Base-by-base conservation (phyloP, 2,113 vertebrate genomes). In the Salvator merianae region DNA sequence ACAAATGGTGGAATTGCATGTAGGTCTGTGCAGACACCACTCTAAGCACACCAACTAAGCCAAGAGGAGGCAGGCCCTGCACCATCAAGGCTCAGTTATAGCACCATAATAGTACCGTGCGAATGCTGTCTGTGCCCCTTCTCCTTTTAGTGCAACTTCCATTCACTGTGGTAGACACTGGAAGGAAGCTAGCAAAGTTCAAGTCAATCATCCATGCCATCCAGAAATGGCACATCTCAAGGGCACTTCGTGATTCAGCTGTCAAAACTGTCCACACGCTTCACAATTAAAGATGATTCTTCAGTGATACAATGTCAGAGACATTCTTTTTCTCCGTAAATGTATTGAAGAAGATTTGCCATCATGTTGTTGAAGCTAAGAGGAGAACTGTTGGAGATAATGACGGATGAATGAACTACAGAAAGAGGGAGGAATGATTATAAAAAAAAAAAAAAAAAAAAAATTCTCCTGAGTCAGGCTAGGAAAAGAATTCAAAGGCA, bases 161-260 rank as follows among this genome's bases (percentile, higher is more conserved):
- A 68, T 80, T 80, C n/a, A 30, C 63, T 34, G 28, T 80, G 30
- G 40, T 69, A 24, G 62, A 80, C 63, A n/a, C 16, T 8, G 10
- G 30, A 80, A 68, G 78, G 32, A 80, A 69, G 63, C 63, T 68
- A 69, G 18, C 38, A 69, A 80, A 69, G 78, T 80, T 80, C 78
- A 80, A 80, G 40, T 68, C 78, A 80, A 68, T 69, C 63, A 80
- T 47, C 63, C 10, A 34, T 26, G 40, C 78, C 63, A 68, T 40
- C 16, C 40, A 38, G 12, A 68, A 80, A 80, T 80, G 78, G 78
- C 63, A 79, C 40, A 79, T 79, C 63, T 79, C 78, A 68, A 79
- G 78, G 78, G 63, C 40, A 50, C 63, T 47, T 43, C 24, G 28
- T 50, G 63, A 80, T 66, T 50, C 65, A 32, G 40, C 63, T 80